Evolutionary conservation across 1,140 invertebrate species (phyloP), one percentile per base, ranked within the genome.

Genomic region (Sminthurides bifidus): DNA sequence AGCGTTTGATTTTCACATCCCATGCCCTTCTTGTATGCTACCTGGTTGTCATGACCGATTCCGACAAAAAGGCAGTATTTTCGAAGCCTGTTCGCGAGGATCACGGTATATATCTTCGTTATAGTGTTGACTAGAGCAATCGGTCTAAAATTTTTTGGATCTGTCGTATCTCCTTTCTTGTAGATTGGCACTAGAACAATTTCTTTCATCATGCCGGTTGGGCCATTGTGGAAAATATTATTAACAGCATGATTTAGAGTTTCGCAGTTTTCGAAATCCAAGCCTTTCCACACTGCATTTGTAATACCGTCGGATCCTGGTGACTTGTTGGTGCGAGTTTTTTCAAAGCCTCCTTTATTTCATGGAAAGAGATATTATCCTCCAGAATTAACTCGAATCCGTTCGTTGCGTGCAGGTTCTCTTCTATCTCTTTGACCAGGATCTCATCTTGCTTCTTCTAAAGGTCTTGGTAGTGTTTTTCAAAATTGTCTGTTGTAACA

Each of bases 1-100:
- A 56, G 51, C 2, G 51, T 40, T 15, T 56, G 54, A 50, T 56
- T 48, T 10, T 46, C 14, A 17, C 29, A 37, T 17, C 53, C 48
- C 15, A 2, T 2, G 10, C 51, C 51, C 40, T 35, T 35, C 37
- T 48, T 52, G 26, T 58, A 53, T 21, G 56, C 50, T 38, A 51
- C 56, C 24, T 58, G 56, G 19, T 38, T 48, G 24, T 58, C 41
- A 10, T 50, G 54, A 4, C 37, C 15, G 21, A 26, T 48, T 5
- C 49, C 40, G 15, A 53, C 1, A 19, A 27, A 27, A 14, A 29
- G n/a, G 10, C 23, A 31, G 41, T 45, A 58, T 1, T 6, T 24
- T 26, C 30, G 10, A 12, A 58, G 35, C 10, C 56, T 26, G 23
- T 53, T 26, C 3, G 37, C 14, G 1, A 58, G 3, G 1, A 58